Conservation (phyloP, 2,888 invertebrate genomes). For the Nomada fabriciana region DNA sequence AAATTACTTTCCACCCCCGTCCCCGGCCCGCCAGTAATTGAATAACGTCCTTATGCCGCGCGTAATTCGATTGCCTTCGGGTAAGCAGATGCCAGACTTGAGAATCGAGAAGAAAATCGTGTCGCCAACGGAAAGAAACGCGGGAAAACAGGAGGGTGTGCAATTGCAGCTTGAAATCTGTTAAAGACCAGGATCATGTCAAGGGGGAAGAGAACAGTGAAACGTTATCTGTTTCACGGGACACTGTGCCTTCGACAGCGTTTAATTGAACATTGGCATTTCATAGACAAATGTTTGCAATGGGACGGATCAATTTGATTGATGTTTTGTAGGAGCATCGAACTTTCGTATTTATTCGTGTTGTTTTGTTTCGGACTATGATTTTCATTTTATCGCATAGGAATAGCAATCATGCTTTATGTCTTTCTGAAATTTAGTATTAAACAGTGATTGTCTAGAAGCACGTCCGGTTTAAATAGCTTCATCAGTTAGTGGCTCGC, state of each 20-base stretch:
- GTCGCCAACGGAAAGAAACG: conserved; percentile 7
- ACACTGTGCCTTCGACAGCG: neutral
- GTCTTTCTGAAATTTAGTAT: too few species aligned
- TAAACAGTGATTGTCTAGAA: neutral
- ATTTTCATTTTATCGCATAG: neutral
- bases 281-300: neutral
- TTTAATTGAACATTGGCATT: conserved; percentile 21
- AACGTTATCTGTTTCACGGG: conserved; percentile 1
- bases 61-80: conserved; percentile 73
- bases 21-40: conserved; percentile 64
- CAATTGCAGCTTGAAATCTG: conserved; percentile 33
- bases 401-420: too few species aligned
- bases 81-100: conserved; percentile 68
- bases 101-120: conserved; percentile 56
- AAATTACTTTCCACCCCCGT: conserved; percentile 73
- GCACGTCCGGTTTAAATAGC: conserved; percentile 13
- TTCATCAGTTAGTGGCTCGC: conserved; percentile 21
- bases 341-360: neutral
- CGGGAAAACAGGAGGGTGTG: conserved; percentile 41
- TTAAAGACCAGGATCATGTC: neutral
- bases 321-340: too few species aligned
- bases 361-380: too few species aligned
- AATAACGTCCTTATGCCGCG: conserved; percentile 71
- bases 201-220: neutral
- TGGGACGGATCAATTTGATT: too few species aligned